Conservation (phyloP, 1,140 invertebrate species). For the Temnothorax curvispinosus region DNA sequence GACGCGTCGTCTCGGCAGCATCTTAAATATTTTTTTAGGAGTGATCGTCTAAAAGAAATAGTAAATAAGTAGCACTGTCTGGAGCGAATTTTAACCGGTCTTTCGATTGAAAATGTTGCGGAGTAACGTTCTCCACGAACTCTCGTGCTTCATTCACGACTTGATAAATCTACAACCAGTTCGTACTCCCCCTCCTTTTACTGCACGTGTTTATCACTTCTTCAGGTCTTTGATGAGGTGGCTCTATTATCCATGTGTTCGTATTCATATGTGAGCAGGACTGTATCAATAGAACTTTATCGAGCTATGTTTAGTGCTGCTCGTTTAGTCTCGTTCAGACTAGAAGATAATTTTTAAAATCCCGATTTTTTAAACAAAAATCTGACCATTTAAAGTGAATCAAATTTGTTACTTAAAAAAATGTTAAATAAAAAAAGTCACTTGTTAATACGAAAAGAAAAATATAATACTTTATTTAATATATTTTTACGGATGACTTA, state of each 20-base stretch:
- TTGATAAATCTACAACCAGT: neutral
- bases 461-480: too few species aligned
- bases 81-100: neutral
- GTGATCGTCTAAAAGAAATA: too few species aligned
- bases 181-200: neutral
- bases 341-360: neutral
- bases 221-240: slow-evolving; percentile 7
- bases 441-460: too few species aligned
- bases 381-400: neutral
- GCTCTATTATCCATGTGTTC: neutral
- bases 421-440: too few species aligned
- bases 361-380: neutral
- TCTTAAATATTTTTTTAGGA: slow-evolving; percentile 72
- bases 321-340: neutral
- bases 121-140: neutral
- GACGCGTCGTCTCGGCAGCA: slow-evolving; percentile 82
- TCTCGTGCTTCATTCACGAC: neutral
- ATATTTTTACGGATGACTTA: too few species aligned
- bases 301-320: neutral
- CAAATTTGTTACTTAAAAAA: too few species aligned
- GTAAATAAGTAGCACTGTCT: neutral
- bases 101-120: neutral
- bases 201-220: slow-evolving; percentile 19
- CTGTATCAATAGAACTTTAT: slow-evolving; percentile 47
- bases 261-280: slow-evolving; percentile 35